Conservation (phyloP, 2,797 vertebrate species). For the Xenopus petersii region DNA sequence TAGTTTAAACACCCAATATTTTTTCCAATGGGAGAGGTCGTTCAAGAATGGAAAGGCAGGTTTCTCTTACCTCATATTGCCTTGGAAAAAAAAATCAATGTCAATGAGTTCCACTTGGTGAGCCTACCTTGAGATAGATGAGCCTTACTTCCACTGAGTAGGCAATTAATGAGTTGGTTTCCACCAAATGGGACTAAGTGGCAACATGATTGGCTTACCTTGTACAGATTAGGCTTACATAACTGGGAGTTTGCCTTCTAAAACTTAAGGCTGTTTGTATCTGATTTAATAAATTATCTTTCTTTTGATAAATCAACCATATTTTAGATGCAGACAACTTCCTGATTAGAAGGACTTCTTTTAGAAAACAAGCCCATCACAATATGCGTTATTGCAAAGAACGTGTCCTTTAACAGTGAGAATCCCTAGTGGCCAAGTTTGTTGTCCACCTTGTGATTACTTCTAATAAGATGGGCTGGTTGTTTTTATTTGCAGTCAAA, state of each 20-base stretch:
- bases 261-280: no score
- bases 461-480: no score
- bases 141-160: not conserved
- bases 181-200: constrained; percentile 1
- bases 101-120: not conserved
- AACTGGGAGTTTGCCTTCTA: not conserved
- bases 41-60: not conserved
- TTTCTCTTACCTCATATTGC: not conserved
- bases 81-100: not conserved
- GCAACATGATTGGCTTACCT: constrained; percentile 5
- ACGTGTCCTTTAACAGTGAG: no score
- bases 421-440: no score
- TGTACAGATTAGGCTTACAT: constrained; percentile 3
- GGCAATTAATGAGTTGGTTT: constrained; percentile 1
- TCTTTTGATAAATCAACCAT: no score
- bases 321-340: no score
- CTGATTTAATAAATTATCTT: no score
- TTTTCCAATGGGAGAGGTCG: not conserved
- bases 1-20: not conserved
- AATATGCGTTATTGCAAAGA: no score
- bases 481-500: no score
- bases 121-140: constrained; percentile 7
- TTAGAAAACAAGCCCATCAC: no score
- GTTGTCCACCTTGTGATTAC: no score
- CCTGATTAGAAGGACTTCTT: no score